These are phyloP conservation scores for Drosophila leontia DNA, from an alignment of 1,140 invertebrate genomes.

Conservation along the genomic window DNA sequence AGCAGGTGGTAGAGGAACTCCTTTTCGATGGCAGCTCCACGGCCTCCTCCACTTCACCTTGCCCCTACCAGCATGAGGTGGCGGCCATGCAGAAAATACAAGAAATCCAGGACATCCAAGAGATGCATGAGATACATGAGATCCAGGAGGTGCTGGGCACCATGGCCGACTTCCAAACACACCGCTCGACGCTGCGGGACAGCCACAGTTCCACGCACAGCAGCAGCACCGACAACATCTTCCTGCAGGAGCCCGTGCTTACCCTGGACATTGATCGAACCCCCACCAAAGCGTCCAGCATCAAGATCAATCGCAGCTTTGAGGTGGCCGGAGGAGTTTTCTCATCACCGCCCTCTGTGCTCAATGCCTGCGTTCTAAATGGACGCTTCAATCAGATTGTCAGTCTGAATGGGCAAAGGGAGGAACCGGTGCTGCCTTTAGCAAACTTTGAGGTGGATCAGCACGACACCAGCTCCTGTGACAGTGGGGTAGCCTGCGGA, in stretches of 20 bases:
- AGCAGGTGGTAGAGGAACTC: slow-evolving; percentile 50
- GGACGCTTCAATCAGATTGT: slow-evolving; percentile 84
- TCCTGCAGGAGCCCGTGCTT: slow-evolving; percentile 82
- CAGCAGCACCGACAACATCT: slow-evolving; percentile 82
- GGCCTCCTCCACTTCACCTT: slow-evolving; percentile 56
- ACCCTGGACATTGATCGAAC: slow-evolving; percentile 82
- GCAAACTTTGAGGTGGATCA: slow-evolving; percentile 60
- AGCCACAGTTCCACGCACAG: slow-evolving; percentile 71
- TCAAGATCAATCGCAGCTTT: slow-evolving; percentile 81
- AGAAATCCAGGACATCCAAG: slow-evolving; percentile 24
- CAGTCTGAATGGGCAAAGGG: slow-evolving; percentile 59
- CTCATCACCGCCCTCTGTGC: slow-evolving; percentile 72
- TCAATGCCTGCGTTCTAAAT: slow-evolving; percentile 67
- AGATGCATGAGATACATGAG: slow-evolving; percentile 31
- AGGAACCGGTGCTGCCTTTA: slow-evolving; percentile 19
- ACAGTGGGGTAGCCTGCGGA: slow-evolving; percentile 80
- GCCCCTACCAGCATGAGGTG: slow-evolving; percentile 50
- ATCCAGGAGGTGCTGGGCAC: slow-evolving; percentile 17
- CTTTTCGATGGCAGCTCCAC: slow-evolving; percentile 57
- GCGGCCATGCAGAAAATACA: slow-evolving; percentile 40
- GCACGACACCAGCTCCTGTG: slow-evolving; percentile 83
- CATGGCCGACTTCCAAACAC: slow-evolving; percentile 62
- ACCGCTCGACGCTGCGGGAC: slow-evolving; percentile 69
- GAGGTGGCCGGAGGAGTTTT: slow-evolving; percentile 73
- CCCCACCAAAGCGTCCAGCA: slow-evolving; percentile 80